Evolutionary conservation across 2,888 invertebrate genomes (phyloP).

Genomic region (Diadegma fenestrale): DNA sequence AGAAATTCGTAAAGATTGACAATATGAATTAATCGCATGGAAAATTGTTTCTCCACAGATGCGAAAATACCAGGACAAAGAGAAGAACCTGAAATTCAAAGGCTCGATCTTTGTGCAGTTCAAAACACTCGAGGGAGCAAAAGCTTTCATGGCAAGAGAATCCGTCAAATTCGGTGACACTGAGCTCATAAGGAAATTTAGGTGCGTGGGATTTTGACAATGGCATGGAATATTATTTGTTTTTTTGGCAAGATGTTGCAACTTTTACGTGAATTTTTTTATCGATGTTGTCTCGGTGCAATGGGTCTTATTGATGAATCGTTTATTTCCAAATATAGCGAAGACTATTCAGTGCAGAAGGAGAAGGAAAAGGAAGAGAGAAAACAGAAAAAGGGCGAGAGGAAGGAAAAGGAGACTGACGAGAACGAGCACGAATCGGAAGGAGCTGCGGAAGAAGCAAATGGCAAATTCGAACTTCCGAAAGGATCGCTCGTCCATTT

Average conservation of each 20-base stretch:
- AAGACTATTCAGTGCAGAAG: conserved; percentile 88
- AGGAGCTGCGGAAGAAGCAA: conserved; percentile 68
- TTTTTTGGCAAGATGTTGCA: not conserved
- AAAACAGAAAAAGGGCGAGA: conserved; percentile 87
- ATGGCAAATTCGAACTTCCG: conserved; percentile 85
- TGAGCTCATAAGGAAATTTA: conserved; percentile 88
- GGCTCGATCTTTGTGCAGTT: conserved; percentile 97
- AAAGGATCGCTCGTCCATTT: conserved; percentile 92
- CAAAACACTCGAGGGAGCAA: conserved; percentile 91
- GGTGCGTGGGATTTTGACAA: conserved; percentile 79
- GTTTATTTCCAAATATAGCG: conserved; percentile 70
- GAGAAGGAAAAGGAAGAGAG: conserved; percentile 88
- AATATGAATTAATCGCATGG: not conserved
- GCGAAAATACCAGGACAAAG: conserved; percentile 87
- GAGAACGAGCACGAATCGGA: conserved; percentile 78
- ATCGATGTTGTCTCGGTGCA: too few relatives aligned
- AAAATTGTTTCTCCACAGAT: conserved; percentile 80
- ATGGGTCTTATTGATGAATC: not conserved
- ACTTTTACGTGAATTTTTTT: not conserved
- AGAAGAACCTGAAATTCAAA: conserved; percentile 91
- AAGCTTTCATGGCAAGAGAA: conserved; percentile 90
- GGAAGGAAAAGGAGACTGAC: conserved; percentile 86
- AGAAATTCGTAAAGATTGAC: too few relatives aligned
- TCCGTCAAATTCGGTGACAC: conserved; percentile 89
- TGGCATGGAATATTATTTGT: not conserved